Evolutionary conservation across 2,888 invertebrate species (phyloP), one percentile per base, ranked within the genome.

Genomic region (Tanytarsus gracilentus): DNA sequence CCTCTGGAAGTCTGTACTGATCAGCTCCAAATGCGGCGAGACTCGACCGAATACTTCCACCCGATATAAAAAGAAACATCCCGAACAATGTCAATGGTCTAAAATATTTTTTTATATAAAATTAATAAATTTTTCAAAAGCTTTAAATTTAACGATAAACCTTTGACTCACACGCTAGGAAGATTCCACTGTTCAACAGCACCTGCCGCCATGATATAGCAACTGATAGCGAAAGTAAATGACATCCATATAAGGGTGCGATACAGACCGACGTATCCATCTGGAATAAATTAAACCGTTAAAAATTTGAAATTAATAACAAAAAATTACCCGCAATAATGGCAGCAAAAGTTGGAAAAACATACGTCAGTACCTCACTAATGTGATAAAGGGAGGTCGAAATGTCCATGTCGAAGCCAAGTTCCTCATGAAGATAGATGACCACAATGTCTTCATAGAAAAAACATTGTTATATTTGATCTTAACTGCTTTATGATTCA

Each of bases 321-420:
- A 18, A 49, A 18, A 23, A 60, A 11, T 36, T 50, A 6, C 50
- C 60, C 16, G 36, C 49, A n/a, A 60, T 8, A 5, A 50, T 36
- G 1, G 60, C 60, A 4, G 50, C 60, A 16, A 58, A 9, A 6
- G 89, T 69, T 1, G 89, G 88, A 53, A 85, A 83, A 65, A 88
- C 81, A 70, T 88, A 89, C 18, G 85, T 85, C 48, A 86, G 72
- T 70, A 85, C 84, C 44, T 80, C 79, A 68, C 87, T 88, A 2
- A 79, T 69, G 67, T 90, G 89, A 70, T 84, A 91, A 9, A 83
- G 77, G 55, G 86, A 80, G 0, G 87, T 88, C 0, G 88, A 80
- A 1, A 75, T 74, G 65, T 84, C 79, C 51, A 82, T 79, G 1
- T 73, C 70, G 67, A 82, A 85, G 3, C 72, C 71, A 30, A 90